Conservation (phyloP, 1,140 invertebrate species). For the Sycophaga agraensis region DNA sequence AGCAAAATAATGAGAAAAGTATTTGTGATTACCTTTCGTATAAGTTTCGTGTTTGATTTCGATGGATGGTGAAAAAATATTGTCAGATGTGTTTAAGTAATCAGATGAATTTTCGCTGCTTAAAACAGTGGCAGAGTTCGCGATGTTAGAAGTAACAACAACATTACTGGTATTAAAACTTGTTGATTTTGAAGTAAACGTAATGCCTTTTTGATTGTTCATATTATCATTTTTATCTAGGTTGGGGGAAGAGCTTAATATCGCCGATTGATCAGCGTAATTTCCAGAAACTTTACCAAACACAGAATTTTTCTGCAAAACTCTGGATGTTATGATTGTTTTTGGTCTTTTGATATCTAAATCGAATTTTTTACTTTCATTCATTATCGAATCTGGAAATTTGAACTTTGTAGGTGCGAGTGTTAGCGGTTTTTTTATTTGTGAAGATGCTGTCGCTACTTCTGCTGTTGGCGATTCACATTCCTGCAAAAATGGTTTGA, state of each 20-base stretch:
- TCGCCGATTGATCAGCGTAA: conserved; percentile 5
- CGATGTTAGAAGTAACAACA: background rate
- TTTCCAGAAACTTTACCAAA: background rate
- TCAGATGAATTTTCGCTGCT: background rate
- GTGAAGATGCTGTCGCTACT: background rate
- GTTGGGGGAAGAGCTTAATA: conserved; percentile 6
- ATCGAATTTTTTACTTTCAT: background rate
- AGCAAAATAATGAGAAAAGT: no score
- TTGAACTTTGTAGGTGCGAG: conserved; percentile 28
- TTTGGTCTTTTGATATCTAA: background rate
- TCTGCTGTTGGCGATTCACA: no score
- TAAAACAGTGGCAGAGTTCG: background rate
- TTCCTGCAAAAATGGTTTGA: no score
- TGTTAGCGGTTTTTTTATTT: background rate
- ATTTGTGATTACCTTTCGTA: no score
- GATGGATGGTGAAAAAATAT: background rate
- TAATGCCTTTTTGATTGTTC: background rate
- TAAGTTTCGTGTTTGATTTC: conserved; percentile 1
- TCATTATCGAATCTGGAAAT: background rate
- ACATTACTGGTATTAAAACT: background rate
- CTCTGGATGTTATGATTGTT: no score
- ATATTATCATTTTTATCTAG: no score
- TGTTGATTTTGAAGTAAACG: background rate
- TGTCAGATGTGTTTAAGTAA: background rate
- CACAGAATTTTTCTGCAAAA: background rate